A percentile compares a stretch with the other conserved stretches of the same genome.
These are phyloP conservation scores for Scaptomyza montana DNA, from an alignment of 1,140 invertebrate species.

Conservation along the genomic window DNA sequence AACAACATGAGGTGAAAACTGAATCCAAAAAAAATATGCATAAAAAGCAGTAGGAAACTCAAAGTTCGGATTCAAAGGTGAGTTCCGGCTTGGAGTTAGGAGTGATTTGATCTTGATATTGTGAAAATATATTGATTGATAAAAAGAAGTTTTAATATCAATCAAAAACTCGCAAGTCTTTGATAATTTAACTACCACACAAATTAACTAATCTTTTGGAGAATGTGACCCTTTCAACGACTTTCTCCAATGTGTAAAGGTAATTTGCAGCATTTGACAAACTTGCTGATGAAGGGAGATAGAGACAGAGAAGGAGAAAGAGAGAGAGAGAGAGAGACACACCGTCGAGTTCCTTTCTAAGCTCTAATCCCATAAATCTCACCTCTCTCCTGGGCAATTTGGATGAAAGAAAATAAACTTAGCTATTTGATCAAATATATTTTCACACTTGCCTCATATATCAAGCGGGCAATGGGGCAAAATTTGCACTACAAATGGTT, in stretches of 20 bases:
- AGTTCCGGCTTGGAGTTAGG: background rate
- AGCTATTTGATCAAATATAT: conserved; percentile 80
- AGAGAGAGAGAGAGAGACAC: too few species aligned
- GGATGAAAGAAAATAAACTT: conserved; percentile 23
- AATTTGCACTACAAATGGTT: conserved; percentile 83
- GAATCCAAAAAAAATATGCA: background rate
- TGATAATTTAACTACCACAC: too few species aligned
- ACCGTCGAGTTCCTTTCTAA: conserved; percentile 57
- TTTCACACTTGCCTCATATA: conserved; percentile 82
- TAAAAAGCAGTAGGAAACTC: background rate
- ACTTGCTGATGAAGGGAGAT: conserved; percentile 7
- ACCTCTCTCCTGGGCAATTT: conserved; percentile 47
- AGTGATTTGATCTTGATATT: background rate
- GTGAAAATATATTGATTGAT: background rate
- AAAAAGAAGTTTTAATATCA: too few species aligned
- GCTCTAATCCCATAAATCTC: conserved; percentile 58
- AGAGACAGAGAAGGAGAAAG: background rate
- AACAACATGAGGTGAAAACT: conserved; percentile 1
- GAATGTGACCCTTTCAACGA: conserved; percentile 1
- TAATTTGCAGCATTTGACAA: conserved; percentile 13
- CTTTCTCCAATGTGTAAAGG: conserved; percentile 19
- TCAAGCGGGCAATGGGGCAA: conserved; percentile 65
- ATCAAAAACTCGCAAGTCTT: too few species aligned
- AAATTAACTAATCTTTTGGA: background rate
- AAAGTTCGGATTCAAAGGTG: background rate